Base-by-base conservation (phyloP, 2,888 invertebrate genomes). In the Chalcosyrphus nemorum region DNA sequence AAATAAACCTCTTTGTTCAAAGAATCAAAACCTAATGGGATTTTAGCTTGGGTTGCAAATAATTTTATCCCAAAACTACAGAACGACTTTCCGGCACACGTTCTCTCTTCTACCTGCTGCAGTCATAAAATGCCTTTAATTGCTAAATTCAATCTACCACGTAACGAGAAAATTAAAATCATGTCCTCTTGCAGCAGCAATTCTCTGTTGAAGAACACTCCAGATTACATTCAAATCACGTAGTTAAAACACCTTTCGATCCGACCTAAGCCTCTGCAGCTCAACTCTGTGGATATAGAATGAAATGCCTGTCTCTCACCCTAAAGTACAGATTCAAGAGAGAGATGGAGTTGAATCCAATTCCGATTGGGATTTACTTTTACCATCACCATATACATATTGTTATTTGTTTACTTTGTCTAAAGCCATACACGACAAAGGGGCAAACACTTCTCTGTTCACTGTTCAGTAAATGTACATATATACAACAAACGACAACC, bases 131-230 rank as follows among this genome's bases (percentile, higher is more conserved):
- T 29, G 9, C 2, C 27, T 29, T 72, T 59, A 68, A 76, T 59
- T 59, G 32, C 66, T 68, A 76, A 68, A 68, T 68, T 59, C 50
- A 76, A 76, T 76, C 50, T 43, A 76, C 66, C 76, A 66, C 66
- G 76, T 41, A 68, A 59, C 66, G 17, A 59, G 57, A 41, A 66
- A 66, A 66, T 59, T 43, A 50, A 76, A 76, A 47, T 38, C 32
- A 61, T 50, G 29, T 29, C 43, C 63, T 52, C n/a, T n/a, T n/a
- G n/a, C n/a, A n/a, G n/a, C n/a, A n/a, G n/a, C n/a, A n/a, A n/a
- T n/a, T 21, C 7, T 15, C 21, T n/a, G 35, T 57, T 45, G 35
- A 57, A 17, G 35, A 38, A 13, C 32, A 17, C 35, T 41, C 41
- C 5, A 19, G 32, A 66, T 59, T 57, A 66, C 41, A 76, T 59